Conservation (phyloP, 2,888 invertebrate species). For the Plebejus anna region DNA sequence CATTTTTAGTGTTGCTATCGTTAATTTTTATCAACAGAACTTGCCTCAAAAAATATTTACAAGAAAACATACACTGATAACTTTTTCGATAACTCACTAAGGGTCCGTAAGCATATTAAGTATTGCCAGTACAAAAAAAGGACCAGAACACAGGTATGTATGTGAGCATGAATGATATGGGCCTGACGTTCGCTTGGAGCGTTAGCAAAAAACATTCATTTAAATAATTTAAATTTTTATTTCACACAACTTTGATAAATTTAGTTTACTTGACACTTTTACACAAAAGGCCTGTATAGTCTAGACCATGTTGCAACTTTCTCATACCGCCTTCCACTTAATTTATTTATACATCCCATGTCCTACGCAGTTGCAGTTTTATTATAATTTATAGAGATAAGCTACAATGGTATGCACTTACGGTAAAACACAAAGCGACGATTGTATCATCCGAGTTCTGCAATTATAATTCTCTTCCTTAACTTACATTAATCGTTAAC, state of each 20-base stretch:
- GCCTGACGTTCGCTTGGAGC: constrained; percentile 41
- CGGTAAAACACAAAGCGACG: constrained; percentile 9
- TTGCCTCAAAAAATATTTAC: constrained; percentile 29
- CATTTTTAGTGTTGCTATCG: constrained; percentile 29
- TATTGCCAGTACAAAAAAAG: constrained; percentile 41
- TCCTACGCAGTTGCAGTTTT: constrained; percentile 4
- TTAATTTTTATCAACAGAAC: constrained; percentile 28
- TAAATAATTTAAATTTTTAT: not conserved
- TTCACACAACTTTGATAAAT: not conserved
- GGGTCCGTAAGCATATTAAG: constrained; percentile 43
- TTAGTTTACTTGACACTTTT: not conserved
- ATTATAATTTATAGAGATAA: constrained; percentile 5
- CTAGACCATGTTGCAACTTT: not conserved
- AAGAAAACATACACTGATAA: constrained; percentile 38
- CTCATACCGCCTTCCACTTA: not conserved
- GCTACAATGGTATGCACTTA: constrained; percentile 16
- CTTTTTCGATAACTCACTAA: constrained; percentile 42
- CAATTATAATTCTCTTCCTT: constrained; percentile 19
- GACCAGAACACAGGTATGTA: constrained; percentile 45
- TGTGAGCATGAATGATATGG: constrained; percentile 49
- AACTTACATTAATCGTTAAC: constrained; percentile 17
- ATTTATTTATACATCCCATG: not conserved
- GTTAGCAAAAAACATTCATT: constrained; percentile 36
- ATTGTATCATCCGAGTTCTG: constrained; percentile 17
- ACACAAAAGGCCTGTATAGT: not conserved